Base-by-base conservation (phyloP, 1,140 invertebrate genomes). In the Oreohelix idahoensis region DNA sequence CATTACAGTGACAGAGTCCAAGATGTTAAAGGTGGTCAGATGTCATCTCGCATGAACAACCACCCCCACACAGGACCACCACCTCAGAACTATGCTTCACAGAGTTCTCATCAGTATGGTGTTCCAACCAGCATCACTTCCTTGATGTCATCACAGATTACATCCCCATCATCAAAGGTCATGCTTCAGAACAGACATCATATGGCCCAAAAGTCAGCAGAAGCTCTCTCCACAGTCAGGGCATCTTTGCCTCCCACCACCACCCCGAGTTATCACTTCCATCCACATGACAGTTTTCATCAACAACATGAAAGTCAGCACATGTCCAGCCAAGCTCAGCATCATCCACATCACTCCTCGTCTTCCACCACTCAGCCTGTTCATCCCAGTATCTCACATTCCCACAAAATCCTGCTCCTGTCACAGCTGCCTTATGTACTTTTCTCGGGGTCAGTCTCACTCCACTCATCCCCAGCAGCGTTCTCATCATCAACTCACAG, bases 321-420 rank as follows among this genome's bases (percentile, higher is more conserved):
- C 5, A 20, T 79, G 35, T 35, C 10, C 23, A 15, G 15, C 17
- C 53, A 36, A 26, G 0, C 58, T 26, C 77, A 49, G 8, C 63
- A 45, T 8, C 78, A 35, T 20, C 36, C 4, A 32, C 53, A 79
- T 66, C 79, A 81, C 4, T 35, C n/a, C 83, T 32, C 77, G 81
- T 4, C 81, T 78, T 0, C 81, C 84, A 29, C 84, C 80, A 17
- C 73, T 83, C 32, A 63, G 51, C 29, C 2, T 70, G 29, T 23
- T 74, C 0, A 36, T 82, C 0, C 70, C 69, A 1, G 80, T 73
- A 5, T 76, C 63, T 11, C 84, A 85, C 84, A 78, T 45, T 10
- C 84, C 80, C 2, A 63, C 84, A 45, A 73, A 77, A 36, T 83
- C 84, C 0, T 85, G 84, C 76, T 39, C 42, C 26, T 85, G 84